Percentiles rank a stretch among this genome's conserved stretches.
phyloP scores from a whole-genome alignment of 2,797 vertebrate species.

The Aphelocoma californica region DNA sequence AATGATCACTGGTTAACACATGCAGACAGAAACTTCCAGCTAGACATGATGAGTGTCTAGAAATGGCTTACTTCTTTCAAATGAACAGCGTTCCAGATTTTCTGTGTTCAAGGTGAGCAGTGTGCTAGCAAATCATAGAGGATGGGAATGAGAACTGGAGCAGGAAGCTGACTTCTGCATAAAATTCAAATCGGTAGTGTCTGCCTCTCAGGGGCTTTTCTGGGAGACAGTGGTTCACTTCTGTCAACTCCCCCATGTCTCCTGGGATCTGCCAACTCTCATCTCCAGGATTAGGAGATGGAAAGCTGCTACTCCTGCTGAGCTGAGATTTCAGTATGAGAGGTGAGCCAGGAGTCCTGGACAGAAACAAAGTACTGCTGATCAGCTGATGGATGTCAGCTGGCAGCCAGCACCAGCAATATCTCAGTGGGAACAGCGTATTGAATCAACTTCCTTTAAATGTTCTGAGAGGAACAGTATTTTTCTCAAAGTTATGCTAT shows the following conservation, averaged over 20 bases:
- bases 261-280: not conserved
- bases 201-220: not conserved
- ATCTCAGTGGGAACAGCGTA: not conserved
- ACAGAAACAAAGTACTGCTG: not conserved
- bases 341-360: not conserved
- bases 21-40: not conserved
- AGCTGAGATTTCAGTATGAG: not conserved
- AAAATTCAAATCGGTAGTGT: not conserved
- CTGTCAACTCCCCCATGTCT: fast-evolving
- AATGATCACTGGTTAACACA: not conserved
- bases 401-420: not conserved
- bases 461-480: not conserved
- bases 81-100: not conserved
- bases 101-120: not conserved
- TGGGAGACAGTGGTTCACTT: not conserved
- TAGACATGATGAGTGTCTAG: not conserved
- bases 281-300: not conserved
- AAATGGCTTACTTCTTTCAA: not conserved
- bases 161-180: not conserved
- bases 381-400: not conserved
- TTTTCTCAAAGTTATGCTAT: not conserved
- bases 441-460: not conserved
- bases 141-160: not conserved
- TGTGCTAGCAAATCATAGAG: not conserved
- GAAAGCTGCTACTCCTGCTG: not conserved